Evolutionary conservation across 1,140 invertebrate species (phyloP), one percentile per base, ranked within the genome.

Genomic region (Drosophila virilis): DNA sequence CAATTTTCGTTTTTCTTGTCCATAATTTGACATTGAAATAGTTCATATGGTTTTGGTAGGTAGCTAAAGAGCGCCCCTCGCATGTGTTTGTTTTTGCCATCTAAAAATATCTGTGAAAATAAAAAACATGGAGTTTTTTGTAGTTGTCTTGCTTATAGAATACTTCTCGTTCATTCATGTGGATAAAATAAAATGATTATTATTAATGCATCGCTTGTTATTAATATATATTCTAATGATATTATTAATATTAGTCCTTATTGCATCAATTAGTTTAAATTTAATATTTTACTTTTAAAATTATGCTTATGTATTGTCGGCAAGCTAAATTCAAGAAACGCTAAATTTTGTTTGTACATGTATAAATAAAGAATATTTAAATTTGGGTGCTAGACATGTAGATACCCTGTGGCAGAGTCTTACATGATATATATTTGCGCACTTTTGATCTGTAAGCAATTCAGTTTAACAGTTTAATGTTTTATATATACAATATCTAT

Each of bases 81-180:
- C 17, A 45, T 35, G 22, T 5, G 22, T 28, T 13, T 7, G 10
- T 48, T 15, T 15, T 60, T 22, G 13, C 5, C 6, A 50, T 65
- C 51, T 65, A 54, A 46, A 65, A 65, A 65, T 65, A 65, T 37
- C 50, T 22, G 6, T 28, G 3, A 33, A 43, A 38, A 13, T 37
- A 38, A 62, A 48, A 50, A 62, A 15, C 50, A 42, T 54, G 59
- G 59, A 35, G 50, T 51, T 54, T 28, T 50, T 45, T 52, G 43
- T 43, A 43, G 22, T 28, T 28, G 22, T 60, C 15, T 52, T 64
- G n/a, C 7, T 42, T 40, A 45, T 60, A 45, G 42, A 45, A 45
- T 45, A 15, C 42, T 45, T n/a, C 22, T 28, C 22, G 22, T 45
- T 45, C 42, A 28, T 45, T 15, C 42, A 15, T 15, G 42, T 15